Conservation (phyloP, 1,140 invertebrate genomes). For the Dermatophagoides farinae region DNA sequence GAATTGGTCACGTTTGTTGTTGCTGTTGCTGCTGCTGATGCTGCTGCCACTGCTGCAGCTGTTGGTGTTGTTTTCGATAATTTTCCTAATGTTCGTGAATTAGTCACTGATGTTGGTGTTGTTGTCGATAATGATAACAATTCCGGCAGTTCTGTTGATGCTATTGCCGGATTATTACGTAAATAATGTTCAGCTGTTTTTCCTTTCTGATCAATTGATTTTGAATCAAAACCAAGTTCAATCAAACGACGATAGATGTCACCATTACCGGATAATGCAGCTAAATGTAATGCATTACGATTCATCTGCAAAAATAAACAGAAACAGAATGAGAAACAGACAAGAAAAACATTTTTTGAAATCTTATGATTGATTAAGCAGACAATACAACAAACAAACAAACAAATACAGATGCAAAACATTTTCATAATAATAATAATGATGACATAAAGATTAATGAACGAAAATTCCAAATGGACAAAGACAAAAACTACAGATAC, state of each 20-base stretch:
- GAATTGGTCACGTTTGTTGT: not conserved
- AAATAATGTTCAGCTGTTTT: conserved; percentile 22
- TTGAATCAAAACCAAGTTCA: conserved; percentile 19
- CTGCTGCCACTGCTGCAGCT: not conserved
- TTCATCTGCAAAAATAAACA: conserved; percentile 19
- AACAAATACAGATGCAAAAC: no score
- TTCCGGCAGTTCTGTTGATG: not conserved
- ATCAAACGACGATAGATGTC: conserved; percentile 21
- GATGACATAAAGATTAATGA: no score
- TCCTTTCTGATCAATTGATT: conserved; percentile 20
- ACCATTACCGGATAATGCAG: conserved; percentile 20
- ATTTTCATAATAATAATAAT: no score
- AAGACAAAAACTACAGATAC: no score
- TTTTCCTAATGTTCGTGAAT: no score
- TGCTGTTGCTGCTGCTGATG: not conserved
- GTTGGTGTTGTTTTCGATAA: not conserved
- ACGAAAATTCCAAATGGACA: no score
- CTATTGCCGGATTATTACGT: conserved; percentile 4
- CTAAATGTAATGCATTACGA: conserved; percentile 21
- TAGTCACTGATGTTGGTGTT: not conserved
- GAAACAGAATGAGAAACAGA: not conserved
- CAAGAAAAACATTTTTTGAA: not conserved
- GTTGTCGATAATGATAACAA: not conserved
- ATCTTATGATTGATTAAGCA: not conserved
- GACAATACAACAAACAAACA: not conserved